Evolutionary conservation across 2,113 vertebrate genomes (phyloP).

Genomic region (Tetraodon nigroviridis): DNA sequence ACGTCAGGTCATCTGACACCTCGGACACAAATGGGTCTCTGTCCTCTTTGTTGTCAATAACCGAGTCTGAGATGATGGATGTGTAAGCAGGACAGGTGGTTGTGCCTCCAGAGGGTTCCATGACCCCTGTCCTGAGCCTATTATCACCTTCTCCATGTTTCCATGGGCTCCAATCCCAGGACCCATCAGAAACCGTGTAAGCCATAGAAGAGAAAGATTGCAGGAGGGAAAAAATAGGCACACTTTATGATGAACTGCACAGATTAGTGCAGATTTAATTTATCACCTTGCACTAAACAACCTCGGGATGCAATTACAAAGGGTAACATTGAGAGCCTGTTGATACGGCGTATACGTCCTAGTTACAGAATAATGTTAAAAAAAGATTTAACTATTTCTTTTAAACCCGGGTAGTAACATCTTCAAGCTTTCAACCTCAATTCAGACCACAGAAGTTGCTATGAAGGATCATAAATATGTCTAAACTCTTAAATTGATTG

Average conservation of each 20-base stretch:
- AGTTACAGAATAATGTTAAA: too few species aligned
- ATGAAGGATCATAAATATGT: too few species aligned
- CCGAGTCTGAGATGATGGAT: slow-evolving; percentile 22
- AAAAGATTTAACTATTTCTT: too few species aligned
- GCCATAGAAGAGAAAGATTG: slow-evolving; percentile 25
- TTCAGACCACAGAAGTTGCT: too few species aligned
- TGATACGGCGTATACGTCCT: too few species aligned
- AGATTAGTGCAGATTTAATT: slow-evolving; percentile 15
- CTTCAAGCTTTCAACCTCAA: too few species aligned
- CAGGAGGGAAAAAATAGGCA: slow-evolving; percentile 29
- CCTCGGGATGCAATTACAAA: too few species aligned
- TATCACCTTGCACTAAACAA: too few species aligned
- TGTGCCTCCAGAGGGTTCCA: slow-evolving; percentile 18
- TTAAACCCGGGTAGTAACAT: too few species aligned
- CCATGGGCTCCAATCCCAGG: slow-evolving; percentile 14
- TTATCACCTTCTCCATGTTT: slow-evolving; percentile 66
- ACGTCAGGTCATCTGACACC: slow-evolving; percentile 38
- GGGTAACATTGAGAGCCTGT: too few species aligned
- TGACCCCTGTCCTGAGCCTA: slow-evolving; percentile 49
- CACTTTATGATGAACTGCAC: slow-evolving; percentile 17
- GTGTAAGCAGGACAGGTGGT: slow-evolving; percentile 48
- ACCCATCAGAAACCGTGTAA: slow-evolving; percentile 30
- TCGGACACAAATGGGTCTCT: slow-evolving; percentile 24
- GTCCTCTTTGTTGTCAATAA: slow-evolving; percentile 46
- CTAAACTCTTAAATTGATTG: too few species aligned